Evolutionary conservation across 2,888 invertebrate species (phyloP).

Genomic region (Deilephila elpenor): DNA sequence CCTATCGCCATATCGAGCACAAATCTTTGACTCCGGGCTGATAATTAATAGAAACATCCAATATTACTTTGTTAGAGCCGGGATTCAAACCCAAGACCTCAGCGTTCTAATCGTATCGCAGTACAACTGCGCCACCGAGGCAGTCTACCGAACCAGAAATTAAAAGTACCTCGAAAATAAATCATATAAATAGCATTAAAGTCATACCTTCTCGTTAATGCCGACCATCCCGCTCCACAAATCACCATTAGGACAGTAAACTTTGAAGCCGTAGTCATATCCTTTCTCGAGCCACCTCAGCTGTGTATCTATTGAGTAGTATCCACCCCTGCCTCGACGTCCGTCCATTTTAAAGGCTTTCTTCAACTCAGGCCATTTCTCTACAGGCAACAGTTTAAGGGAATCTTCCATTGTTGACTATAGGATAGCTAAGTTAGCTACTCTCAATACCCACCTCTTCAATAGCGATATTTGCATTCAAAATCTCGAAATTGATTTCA

Average conservation of each 20-base stretch:
- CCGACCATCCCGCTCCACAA: slow-evolving; percentile 66
- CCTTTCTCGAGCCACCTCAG: slow-evolving; percentile 57
- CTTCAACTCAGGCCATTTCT: slow-evolving; percentile 55
- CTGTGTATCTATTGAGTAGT: slow-evolving; percentile 65
- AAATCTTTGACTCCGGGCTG: no score
- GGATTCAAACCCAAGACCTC: no score
- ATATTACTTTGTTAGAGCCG: no score
- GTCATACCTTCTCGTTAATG: slow-evolving; percentile 59
- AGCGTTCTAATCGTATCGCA: no score
- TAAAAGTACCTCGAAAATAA: not conserved
- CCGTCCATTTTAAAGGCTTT: slow-evolving; percentile 49
- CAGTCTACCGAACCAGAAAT: no score
- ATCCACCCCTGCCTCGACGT: slow-evolving; percentile 64
- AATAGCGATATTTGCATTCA: not conserved
- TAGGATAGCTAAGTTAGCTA: no score
- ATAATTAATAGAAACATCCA: no score
- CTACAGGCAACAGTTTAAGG: slow-evolving; percentile 46
- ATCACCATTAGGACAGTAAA: slow-evolving; percentile 72
- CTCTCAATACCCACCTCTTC: not conserved
- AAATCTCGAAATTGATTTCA: no score
- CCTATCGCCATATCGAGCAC: no score
- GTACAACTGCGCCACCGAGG: no score
- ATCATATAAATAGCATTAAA: not conserved
- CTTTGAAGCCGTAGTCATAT: slow-evolving; percentile 57
- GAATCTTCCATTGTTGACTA: slow-evolving; percentile 39